Evolutionary conservation across 1,140 invertebrate genomes (phyloP).

Genomic region (Lepidostoma basale): DNA sequence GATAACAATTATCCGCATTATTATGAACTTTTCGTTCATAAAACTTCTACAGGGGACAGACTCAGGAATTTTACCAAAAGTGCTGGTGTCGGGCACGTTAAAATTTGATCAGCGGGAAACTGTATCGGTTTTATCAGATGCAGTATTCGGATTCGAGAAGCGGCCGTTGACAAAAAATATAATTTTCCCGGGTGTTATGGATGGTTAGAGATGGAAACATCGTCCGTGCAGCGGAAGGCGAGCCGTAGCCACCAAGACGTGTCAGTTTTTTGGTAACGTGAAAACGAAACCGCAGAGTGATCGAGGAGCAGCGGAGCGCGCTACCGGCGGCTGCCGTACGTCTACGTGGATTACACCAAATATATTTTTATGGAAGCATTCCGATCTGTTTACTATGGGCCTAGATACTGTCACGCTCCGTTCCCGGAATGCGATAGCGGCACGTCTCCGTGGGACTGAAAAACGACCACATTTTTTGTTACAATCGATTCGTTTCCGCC

Average conservation of each 20-base stretch:
- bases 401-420: background rate
- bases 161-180: background rate
- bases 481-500: constrained; percentile 31
- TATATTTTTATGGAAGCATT: constrained; percentile 7
- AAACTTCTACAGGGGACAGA: no score
- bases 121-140: no score
- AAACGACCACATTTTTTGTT: constrained; percentile 31
- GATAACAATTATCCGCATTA: no score
- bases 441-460: constrained; percentile 18
- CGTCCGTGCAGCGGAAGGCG: no score
- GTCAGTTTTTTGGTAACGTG: background rate
- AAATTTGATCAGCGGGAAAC: no score
- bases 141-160: no score
- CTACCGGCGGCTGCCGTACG: background rate
- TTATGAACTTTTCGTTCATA: no score
- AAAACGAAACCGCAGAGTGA: background rate
- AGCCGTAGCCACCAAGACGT: no score
- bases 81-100: no score
- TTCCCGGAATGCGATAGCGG: constrained; percentile 21
- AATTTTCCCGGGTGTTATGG: background rate
- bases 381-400: constrained; percentile 16
- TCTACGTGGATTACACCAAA: background rate
- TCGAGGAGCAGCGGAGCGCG: background rate
- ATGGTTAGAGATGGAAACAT: background rate
- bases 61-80: no score